These are phyloP conservation scores for Alca torda DNA, from an alignment of 2,797 vertebrate genomes.

Conservation along the genomic window DNA sequence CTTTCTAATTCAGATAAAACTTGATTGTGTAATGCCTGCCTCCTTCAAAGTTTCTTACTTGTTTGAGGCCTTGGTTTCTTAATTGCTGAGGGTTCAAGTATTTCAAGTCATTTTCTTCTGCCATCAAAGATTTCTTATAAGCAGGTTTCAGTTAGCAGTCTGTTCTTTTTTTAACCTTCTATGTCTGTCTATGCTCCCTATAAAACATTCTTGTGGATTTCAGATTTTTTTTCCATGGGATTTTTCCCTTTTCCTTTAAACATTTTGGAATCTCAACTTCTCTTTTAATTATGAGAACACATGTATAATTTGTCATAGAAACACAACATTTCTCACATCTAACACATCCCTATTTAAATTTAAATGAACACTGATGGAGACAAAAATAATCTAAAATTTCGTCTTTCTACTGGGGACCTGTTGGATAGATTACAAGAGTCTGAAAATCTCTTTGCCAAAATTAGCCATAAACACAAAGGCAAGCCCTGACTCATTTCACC, in stretches of 20 bases:
- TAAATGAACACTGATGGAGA: neutral
- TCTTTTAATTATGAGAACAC: neutral
- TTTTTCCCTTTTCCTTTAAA: neutral
- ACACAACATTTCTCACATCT: neutral
- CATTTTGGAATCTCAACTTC: neutral
- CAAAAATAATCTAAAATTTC: conserved; percentile 9
- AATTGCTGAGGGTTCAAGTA: conserved; percentile 3
- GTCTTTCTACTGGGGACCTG: neutral
- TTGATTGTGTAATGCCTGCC: neutral
- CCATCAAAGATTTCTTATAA: neutral
- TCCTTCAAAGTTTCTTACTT: neutral
- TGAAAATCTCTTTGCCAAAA: neutral
- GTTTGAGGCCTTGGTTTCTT: neutral
- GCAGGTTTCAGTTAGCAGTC: neutral
- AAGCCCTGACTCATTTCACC: neutral
- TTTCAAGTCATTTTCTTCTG: neutral
- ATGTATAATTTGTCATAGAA: neutral
- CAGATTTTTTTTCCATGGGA: neutral
- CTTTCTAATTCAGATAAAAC: conserved; percentile 38
- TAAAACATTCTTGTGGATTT: neutral
- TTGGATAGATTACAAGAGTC: neutral
- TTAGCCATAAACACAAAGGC: neutral
- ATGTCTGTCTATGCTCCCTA: neutral
- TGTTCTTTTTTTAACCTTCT: neutral
- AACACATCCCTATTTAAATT: neutral